Conservation (phyloP, 2,113 vertebrate species). For the Meleagris gallopavo region DNA sequence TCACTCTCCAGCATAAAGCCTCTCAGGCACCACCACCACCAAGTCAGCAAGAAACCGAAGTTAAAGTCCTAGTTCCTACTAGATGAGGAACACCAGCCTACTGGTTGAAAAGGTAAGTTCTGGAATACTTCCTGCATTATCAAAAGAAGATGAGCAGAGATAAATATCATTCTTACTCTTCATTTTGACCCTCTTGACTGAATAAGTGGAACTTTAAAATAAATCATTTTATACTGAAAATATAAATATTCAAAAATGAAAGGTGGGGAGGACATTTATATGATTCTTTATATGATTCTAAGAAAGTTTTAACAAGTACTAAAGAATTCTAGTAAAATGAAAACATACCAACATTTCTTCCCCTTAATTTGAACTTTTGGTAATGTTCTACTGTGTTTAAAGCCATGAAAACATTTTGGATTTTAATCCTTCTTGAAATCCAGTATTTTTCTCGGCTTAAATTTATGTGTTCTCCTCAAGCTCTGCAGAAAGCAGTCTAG, state of each 20-base stretch:
- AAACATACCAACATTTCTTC: background rate
- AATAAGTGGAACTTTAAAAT: background rate
- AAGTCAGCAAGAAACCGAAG: background rate
- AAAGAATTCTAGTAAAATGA: background rate
- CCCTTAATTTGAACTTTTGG: background rate
- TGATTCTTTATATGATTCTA: background rate
- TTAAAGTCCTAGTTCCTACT: background rate
- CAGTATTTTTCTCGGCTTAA: background rate
- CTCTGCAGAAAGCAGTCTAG: background rate
- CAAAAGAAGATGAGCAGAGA: background rate
- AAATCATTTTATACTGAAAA: background rate
- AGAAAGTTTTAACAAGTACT: background rate
- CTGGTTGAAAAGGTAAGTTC: background rate
- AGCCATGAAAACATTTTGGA: background rate
- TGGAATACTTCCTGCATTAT: background rate
- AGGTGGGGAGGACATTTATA: background rate
- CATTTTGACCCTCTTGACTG: background rate
- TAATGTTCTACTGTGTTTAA: background rate
- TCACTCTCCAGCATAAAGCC: background rate
- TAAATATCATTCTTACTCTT: background rate
- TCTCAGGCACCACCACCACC: background rate
- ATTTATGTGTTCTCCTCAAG: background rate
- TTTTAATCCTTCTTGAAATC: background rate
- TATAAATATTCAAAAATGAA: background rate
- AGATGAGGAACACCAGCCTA: background rate